Percentiles rank a stretch among this genome's conserved stretches.
Conservation (phyloP, 2,113 vertebrate species). For the Etheostoma spectabile region DNA sequence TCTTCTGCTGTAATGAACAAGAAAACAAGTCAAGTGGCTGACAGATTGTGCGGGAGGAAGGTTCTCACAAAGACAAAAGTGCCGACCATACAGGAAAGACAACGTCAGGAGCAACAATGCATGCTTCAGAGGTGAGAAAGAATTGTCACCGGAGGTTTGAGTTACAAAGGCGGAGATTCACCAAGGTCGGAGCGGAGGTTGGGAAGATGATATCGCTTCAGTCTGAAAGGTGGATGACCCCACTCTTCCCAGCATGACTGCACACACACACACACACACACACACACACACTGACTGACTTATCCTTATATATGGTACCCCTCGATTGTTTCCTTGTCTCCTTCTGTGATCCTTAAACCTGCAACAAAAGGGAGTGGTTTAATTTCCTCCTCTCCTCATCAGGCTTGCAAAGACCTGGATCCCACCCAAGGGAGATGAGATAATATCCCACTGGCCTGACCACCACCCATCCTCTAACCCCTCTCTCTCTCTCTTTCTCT, state of each 20-base stretch:
- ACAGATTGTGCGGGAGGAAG: not conserved
- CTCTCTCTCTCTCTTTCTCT: conserved; percentile 33
- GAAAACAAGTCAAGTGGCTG: conserved; percentile 20
- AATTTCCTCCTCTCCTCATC: conserved; percentile 74
- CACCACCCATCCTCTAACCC: conserved; percentile 60
- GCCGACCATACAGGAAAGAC: conserved; percentile 59
- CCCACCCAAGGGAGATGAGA: conserved; percentile 76
- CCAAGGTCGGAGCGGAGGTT: conserved; percentile 74
- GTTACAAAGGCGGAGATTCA: conserved; percentile 66
- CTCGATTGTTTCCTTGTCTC: conserved; percentile 16
- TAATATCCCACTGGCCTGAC: conserved; percentile 69
- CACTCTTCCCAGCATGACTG: conserved; percentile 19
- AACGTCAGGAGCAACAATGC: conserved; percentile 39
- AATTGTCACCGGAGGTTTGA: conserved; percentile 56
- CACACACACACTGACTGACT: conserved; percentile 35
- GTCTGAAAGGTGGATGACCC: conserved; percentile 56
- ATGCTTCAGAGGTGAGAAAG: conserved; percentile 57
- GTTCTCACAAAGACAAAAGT: conserved; percentile 24
- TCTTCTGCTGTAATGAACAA: conserved; percentile 30
- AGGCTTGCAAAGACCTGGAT: conserved; percentile 69
- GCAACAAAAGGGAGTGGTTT: conserved; percentile 75
- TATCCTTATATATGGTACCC: conserved; percentile 40
- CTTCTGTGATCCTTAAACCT: conserved; percentile 65
- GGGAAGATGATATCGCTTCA: conserved; percentile 63
- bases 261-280: conserved; percentile 25